Base-by-base conservation (phyloP, 2,888 invertebrate genomes). In the Norana najaformis region DNA sequence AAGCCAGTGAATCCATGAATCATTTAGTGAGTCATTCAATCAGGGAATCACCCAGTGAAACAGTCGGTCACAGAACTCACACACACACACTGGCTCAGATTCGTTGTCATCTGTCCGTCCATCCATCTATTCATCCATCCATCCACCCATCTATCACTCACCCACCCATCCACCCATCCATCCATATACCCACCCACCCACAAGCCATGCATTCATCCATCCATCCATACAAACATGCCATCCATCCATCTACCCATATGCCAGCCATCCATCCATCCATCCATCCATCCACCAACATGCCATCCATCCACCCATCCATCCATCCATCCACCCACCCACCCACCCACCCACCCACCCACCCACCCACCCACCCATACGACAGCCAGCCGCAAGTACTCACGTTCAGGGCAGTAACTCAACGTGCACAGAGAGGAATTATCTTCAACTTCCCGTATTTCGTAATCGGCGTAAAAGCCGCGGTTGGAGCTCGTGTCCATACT, bases 401-500 rank as follows among this genome's bases (percentile, higher is more conserved):
- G 69, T n/a, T 2, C 2, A n/a, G 69, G 69, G 69, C 69, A 69
- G 8, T 69, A 69, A 11, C 11, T 69, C 30, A n/a, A 8, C 11
- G 69, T n/a, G 69, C 69, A 69, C 69, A 8, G 69, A n/a, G 69
- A 1, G 30, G 69, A 8, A 69, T 69, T n/a, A 5, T 69, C 69
- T 16, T 69, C 69, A 1, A 69, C 18, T 35, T 16, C 85, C 35
- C 85, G 35, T 37, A 85, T 37, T 35, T 85, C 85, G 16, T 36
- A 90, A 23, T 90, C 38, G 18, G 90, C 90, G 34, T 36, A 90
- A 30, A 34, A 88, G 41, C 90, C 90, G 35, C n/a, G 88, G 13
- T 90, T 35, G 18, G 37, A 35, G 34, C 69, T 88, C 13, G 3
- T 90, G 36, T 36, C 34, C 47, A 30, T 35, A n/a, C 88, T 88